Conservation (phyloP, 2,797 vertebrate genomes). For the Hypotaenidia okinawae region DNA sequence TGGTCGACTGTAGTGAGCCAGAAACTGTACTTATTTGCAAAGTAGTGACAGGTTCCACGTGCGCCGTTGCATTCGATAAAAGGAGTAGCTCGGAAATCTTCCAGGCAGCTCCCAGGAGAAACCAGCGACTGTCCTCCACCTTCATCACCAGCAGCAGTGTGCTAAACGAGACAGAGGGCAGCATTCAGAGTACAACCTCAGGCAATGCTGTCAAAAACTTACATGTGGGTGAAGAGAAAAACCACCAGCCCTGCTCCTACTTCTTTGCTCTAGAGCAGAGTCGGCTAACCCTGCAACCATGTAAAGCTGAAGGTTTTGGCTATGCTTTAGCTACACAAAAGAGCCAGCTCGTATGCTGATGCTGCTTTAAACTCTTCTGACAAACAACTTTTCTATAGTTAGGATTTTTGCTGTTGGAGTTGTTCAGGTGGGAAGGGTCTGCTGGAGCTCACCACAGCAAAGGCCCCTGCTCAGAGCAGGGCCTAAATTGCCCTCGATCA, state of each 20-base stretch:
- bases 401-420: background rate
- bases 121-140: conserved; percentile 95
- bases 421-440: background rate
- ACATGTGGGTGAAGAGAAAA: background rate
- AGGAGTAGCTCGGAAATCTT: conserved; percentile 95
- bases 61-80: conserved; percentile 97
- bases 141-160: conserved; percentile 93
- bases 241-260: background rate
- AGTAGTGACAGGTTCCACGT: conserved; percentile 97
- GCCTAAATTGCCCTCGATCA: accelerated
- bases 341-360: background rate
- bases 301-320: background rate
- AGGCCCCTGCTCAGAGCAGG: background rate
- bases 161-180: conserved; percentile 76
- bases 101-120: conserved; percentile 97
- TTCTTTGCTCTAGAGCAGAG: background rate
- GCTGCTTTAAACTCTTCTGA: background rate
- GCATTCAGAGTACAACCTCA: background rate
- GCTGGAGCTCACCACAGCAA: background rate
- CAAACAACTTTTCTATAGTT: background rate
- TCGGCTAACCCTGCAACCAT: background rate
- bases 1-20: conserved; percentile 91
- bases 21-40: conserved; percentile 96
- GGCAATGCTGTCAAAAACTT: background rate
- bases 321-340: background rate